Evolutionary conservation across 2,113 vertebrate species (phyloP).

Genomic region (Hippocampus zosterae): DNA sequence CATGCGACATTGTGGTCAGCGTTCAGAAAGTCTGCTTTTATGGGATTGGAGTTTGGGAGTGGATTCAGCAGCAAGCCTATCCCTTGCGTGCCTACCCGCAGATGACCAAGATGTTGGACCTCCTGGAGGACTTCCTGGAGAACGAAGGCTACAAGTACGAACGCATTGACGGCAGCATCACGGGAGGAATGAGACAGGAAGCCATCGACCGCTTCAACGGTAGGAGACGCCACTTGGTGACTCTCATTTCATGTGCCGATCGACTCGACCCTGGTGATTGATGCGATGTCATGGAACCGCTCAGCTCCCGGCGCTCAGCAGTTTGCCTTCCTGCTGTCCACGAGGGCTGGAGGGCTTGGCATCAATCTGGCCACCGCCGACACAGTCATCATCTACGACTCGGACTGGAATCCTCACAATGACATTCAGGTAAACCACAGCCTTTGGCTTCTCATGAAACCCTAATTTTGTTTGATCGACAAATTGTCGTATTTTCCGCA

Average conservation of each 20-base stretch:
- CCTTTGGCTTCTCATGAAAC: no score
- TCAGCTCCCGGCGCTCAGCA: slow-evolving; percentile 92
- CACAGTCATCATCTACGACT: slow-evolving; percentile 96
- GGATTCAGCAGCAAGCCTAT: background rate
- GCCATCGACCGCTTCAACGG: slow-evolving; percentile 98
- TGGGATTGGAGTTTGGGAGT: background rate
- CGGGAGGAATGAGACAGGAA: slow-evolving; percentile 95
- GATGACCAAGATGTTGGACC: slow-evolving; percentile 99
- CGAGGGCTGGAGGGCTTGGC: slow-evolving; percentile 91
- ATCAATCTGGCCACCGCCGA: slow-evolving; percentile 97
- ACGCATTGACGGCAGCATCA: slow-evolving; percentile 94
- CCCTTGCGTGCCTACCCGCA: slow-evolving; percentile 21
- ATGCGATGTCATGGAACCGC: background rate
- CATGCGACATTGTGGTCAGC: no score
- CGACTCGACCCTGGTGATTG: background rate
- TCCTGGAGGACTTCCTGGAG: slow-evolving; percentile 94
- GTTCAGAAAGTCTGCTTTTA: no score
- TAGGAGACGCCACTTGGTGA: slow-evolving; percentile 41
- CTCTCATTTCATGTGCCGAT: background rate
- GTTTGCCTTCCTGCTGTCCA: slow-evolving; percentile 95
- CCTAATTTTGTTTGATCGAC: no score
- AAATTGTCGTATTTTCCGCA: no score
- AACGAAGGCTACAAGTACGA: slow-evolving; percentile 98
- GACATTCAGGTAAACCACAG: slow-evolving; percentile 84
- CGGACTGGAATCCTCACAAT: slow-evolving; percentile 98